Percentiles rank a stretch among this genome's conserved stretches.
These are phyloP conservation scores for Lacerta viridis DNA, from an alignment of 2,797 vertebrate genomes.

Conservation along the genomic window DNA sequence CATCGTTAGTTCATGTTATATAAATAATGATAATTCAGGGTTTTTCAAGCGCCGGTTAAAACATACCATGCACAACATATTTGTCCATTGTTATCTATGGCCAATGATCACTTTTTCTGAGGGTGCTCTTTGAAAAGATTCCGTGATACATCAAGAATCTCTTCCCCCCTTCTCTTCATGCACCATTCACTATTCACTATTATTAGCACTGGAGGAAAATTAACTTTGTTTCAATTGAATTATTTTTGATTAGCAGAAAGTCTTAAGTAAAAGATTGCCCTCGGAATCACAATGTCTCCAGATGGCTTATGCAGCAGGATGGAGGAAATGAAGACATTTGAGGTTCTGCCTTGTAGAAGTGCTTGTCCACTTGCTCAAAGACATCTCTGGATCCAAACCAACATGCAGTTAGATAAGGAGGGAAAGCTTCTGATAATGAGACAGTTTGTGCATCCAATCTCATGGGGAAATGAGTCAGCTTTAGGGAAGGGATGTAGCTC, in stretches of 20 bases:
- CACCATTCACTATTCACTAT: not conserved
- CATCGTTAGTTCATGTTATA: conserved; percentile 34
- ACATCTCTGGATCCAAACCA: too few species aligned
- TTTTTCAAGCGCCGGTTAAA: conserved; percentile 39
- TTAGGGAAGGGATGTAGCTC: too few species aligned
- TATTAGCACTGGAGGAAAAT: conserved; percentile 31
- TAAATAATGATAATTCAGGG: conserved; percentile 19
- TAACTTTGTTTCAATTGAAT: not conserved
- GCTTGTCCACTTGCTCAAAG: too few species aligned
- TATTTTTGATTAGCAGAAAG: not conserved
- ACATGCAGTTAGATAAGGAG: too few species aligned
- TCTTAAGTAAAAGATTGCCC: not conserved
- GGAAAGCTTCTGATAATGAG: too few species aligned
- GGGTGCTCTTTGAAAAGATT: conserved; percentile 38
- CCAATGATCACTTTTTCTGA: conserved; percentile 51
- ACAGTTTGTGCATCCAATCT: too few species aligned
- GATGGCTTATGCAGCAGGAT: not conserved
- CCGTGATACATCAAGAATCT: not conserved
- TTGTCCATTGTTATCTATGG: conserved; percentile 42
- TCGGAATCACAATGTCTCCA: not conserved
- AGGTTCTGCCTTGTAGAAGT: too few species aligned
- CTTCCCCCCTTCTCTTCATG: not conserved
- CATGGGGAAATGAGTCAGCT: too few species aligned
- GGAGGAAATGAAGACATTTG: too few species aligned
- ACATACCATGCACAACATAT: conserved; percentile 14